Base-by-base conservation (phyloP, 2,797 vertebrate genomes). In the Leuciscus waleckii region DNA sequence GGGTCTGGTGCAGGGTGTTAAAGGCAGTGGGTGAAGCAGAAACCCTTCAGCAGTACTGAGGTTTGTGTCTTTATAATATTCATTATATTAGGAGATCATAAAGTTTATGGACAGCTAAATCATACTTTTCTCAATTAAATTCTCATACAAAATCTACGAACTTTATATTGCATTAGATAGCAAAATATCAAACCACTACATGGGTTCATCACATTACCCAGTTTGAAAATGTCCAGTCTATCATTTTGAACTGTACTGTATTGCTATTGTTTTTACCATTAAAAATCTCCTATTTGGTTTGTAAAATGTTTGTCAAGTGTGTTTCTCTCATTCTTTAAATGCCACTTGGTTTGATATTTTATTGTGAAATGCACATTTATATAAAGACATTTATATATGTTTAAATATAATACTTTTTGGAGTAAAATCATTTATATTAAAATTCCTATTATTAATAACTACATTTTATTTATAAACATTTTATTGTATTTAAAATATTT, bases 21-120 rank as follows among this genome's bases (percentile, higher is more conserved):
- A 58, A 77, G 61, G 76, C 86, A 86, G 7, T 14, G 75, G 84
- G 63, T 82, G 74, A 87, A 51, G 71, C 32, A 21, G n/a, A 46
- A 78, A 75, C 73, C 73, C 17, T 1, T 75, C 71, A 74, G 43
- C 54, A 35, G 26, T 35, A 32, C 69, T n/a, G 19, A 74, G 16
- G 21, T 51, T 65, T n/a, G 37, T 9, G 54, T 46, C n/a, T 81
- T 70, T 39, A 67, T 61, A 73, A 43, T 58, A 61, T 7, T 7
- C 68, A 9, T 56, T 54, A 58, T 56, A 43, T 73, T 71, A 29
- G 17, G 23, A 10, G 23, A 41, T 78, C 9, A 79, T 41, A 43
- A 43, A 0, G 2, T 61, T 58, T 77, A 32, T 65, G 39, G 2
- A 67, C 61, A 1, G 23, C 41, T 78, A 41, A 51, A 39, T 56